phyloP scores from a whole-genome alignment of 2,888 invertebrate species.

The Invenusta paracnida region DNA sequence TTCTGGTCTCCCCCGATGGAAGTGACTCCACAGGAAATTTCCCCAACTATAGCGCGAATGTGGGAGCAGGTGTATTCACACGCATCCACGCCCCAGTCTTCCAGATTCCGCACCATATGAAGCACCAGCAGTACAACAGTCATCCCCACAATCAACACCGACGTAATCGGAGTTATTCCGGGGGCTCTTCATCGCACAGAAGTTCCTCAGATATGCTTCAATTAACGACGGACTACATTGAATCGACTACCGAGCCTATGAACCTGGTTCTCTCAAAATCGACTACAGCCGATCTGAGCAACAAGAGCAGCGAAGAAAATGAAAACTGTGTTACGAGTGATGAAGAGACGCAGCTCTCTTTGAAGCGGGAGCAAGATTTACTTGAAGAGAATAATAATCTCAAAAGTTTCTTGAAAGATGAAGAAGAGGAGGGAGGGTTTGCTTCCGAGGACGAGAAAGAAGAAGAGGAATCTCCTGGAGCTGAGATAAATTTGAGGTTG shows the following conservation, averaged over 20 bases:
- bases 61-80: not conserved
- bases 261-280: not conserved
- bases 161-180: not conserved
- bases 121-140: not conserved
- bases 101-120: not conserved
- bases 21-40: not conserved
- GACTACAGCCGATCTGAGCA: too few species aligned
- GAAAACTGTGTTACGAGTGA: too few species aligned
- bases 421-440: too few species aligned
- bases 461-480: too few species aligned
- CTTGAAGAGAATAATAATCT: too few species aligned
- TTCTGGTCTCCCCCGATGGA: not conserved
- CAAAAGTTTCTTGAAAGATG: too few species aligned
- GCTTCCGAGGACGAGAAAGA: too few species aligned
- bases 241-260: not conserved
- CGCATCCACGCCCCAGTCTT: constrained; percentile 5
- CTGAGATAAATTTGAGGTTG: too few species aligned
- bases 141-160: not conserved
- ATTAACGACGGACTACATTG: not conserved
- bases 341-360: too few species aligned
- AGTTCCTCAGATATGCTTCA: not conserved
- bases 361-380: too few species aligned
- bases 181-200: not conserved
- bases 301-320: too few species aligned
- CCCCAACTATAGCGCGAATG: not conserved